Conservation (phyloP, 30 jellyfish, hydroid and myxozoan species). For the Clytia hemisphaerica region DNA sequence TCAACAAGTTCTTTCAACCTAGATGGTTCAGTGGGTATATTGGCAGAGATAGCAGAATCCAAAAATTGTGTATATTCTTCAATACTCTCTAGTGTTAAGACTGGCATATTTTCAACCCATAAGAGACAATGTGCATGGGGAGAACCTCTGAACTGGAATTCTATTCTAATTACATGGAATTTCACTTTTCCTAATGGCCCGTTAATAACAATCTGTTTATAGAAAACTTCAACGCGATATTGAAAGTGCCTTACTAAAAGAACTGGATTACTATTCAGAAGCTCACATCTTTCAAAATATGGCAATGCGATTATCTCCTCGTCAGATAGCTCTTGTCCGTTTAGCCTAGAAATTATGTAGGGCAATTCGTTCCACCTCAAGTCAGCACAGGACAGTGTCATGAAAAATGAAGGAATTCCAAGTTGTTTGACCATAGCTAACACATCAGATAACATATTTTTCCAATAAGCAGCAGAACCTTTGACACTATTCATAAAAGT, state of each 20-base stretch:
- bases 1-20: background rate
- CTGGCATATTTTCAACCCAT: background rate
- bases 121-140: background rate
- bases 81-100: background rate
- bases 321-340: background rate
- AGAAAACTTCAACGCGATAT: conserved; percentile 29
- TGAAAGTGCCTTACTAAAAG: conserved; percentile 41
- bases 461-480: conserved; percentile 48
- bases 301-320: background rate
- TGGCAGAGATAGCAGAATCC: conserved; percentile 1
- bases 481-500: conserved; percentile 15
- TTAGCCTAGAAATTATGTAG: conserved; percentile 6
- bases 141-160: conserved; percentile 18
- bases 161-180: conserved; percentile 7
- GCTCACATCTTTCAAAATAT: conserved; percentile 14
- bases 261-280: conserved; percentile 30
- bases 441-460: conserved; percentile 26
- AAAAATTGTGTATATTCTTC: background rate
- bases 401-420: conserved; percentile 29
- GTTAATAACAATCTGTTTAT: conserved; percentile 11
- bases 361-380: conserved; percentile 31
- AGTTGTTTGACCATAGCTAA: conserved; percentile 42
- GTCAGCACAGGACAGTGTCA: conserved; percentile 40
- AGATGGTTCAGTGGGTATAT: conserved; percentile 8
- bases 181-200: conserved; percentile 7